Evolutionary conservation across 2,888 invertebrate genomes (phyloP).

Genomic region (Coronaproctus castanopsis): DNA sequence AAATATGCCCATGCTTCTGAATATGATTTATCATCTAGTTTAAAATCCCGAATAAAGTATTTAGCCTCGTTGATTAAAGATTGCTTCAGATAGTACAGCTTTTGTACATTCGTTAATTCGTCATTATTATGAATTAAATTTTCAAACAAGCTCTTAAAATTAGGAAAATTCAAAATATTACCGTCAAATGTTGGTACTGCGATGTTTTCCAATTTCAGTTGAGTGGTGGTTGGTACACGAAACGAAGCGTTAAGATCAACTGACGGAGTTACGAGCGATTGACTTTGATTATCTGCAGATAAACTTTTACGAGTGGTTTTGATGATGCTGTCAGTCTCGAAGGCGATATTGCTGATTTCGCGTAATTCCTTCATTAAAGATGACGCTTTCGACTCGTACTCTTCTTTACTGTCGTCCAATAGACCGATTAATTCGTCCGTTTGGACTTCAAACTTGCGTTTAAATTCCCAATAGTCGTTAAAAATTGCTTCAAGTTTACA

Average conservation of each 20-base stretch:
- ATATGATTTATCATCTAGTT: not conserved
- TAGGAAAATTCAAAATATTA: not conserved
- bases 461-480: no score
- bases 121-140: slow-evolving; percentile 1
- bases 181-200: slow-evolving; percentile 1
- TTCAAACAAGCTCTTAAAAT: slow-evolving; percentile 1
- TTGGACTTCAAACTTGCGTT: no score
- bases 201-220: not conserved
- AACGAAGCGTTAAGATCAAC: not conserved
- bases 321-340: no score
- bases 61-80: not conserved
- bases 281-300: no score
- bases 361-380: no score
- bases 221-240: not conserved
- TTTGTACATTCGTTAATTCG: slow-evolving; percentile 3
- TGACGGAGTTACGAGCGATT: no score
- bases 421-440: no score
- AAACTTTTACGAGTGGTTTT: no score
- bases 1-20: slow-evolving; percentile 2
- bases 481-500: no score
- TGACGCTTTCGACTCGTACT: no score
- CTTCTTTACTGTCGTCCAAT: no score
- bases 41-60: slow-evolving; percentile 2
- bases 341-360: no score
- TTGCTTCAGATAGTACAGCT: not conserved